Conservation (phyloP, 2,888 invertebrate genomes). For the Diaphora mendica region DNA sequence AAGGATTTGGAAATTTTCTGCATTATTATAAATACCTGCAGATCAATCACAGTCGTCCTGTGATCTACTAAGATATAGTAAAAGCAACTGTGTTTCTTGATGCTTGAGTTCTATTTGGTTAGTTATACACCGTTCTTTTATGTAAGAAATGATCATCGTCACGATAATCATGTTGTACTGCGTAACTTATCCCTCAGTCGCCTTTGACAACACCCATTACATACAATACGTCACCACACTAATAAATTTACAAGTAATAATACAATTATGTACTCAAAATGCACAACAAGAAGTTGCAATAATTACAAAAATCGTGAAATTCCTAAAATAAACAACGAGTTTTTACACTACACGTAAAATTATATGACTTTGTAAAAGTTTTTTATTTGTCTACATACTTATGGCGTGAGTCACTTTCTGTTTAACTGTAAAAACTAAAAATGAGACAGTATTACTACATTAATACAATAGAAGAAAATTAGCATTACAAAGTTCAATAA, state of each 20-base stretch:
- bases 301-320: background rate
- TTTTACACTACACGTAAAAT: background rate
- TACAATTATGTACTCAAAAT: background rate
- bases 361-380: background rate
- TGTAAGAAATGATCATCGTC: too few species aligned
- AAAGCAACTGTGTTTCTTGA: too few species aligned
- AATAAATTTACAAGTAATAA: too few species aligned
- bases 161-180: too few species aligned
- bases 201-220: too few species aligned
- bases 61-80: too few species aligned
- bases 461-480: background rate
- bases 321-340: background rate
- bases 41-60: too few species aligned
- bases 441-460: background rate
- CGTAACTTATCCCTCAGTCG: too few species aligned
- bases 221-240: too few species aligned
- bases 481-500: too few species aligned
- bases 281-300: background rate
- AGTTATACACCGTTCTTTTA: too few species aligned
- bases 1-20: conserved; percentile 6
- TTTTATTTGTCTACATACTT: conserved; percentile 3
- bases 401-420: background rate
- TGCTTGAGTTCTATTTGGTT: too few species aligned
- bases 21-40: background rate
- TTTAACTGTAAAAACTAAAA: background rate